Percentiles rank a stretch among this genome's conserved stretches.
phyloP scores from a whole-genome alignment of 2,113 vertebrate species.

The Brachyhypopomus occidentalis region DNA sequence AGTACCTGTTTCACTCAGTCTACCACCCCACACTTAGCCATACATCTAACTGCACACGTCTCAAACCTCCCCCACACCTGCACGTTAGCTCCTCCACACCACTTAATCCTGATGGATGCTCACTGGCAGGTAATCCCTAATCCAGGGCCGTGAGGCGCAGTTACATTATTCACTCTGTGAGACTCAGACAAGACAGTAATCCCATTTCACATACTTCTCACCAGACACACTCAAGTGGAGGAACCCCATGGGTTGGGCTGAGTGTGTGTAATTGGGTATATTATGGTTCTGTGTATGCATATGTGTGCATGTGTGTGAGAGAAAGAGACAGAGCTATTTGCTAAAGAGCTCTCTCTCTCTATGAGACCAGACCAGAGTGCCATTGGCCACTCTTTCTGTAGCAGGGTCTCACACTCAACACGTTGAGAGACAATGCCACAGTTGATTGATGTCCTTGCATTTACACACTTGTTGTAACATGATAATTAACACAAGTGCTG shows the following conservation, averaged over 20 bases:
- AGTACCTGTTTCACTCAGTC: not conserved
- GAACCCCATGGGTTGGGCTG: not conserved
- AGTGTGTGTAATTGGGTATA: slow-evolving; percentile 2
- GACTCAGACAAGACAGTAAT: slow-evolving; percentile 73
- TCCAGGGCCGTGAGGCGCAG: slow-evolving; percentile 72
- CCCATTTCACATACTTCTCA: slow-evolving; percentile 55
- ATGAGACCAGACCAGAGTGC: too few relatives aligned
- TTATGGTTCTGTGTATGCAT: not conserved
- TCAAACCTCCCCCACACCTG: not conserved
- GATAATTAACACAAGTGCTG: too few relatives aligned
- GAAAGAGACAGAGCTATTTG: too few relatives aligned
- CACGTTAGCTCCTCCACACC: slow-evolving; percentile 50
- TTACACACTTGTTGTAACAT: too few relatives aligned
- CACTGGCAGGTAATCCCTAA: slow-evolving; percentile 70
- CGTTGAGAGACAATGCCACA: too few relatives aligned
- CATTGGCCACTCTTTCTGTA: too few relatives aligned
- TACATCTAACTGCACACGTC: too few relatives aligned
- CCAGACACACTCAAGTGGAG: not conserved
- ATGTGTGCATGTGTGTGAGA: too few relatives aligned
- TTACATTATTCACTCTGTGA: slow-evolving; percentile 76
- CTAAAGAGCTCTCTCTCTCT: too few relatives aligned
- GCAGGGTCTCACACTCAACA: too few relatives aligned
- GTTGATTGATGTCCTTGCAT: too few relatives aligned
- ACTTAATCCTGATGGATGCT: slow-evolving; percentile 72
- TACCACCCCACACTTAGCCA: slow-evolving; percentile 72